Evolutionary conservation across 2,888 invertebrate genomes (phyloP), one percentile per base, ranked within the genome.

Genomic region (Euzetes globulus): DNA sequence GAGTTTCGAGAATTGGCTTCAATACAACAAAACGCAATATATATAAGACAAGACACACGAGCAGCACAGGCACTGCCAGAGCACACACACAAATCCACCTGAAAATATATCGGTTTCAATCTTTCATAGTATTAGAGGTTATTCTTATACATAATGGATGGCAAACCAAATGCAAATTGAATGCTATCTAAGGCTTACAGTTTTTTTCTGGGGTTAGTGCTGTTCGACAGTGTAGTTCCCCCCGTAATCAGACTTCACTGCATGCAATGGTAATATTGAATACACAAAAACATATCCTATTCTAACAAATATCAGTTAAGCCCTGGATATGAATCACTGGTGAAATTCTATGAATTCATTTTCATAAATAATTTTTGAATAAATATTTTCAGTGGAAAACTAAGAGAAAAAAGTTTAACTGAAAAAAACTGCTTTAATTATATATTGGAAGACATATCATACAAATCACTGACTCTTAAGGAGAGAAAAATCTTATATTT

Each of bases 241-340:
- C 65, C 68, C 68, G 19, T 19, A 68, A 68, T 68, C 68, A 68
- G 68, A 68, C 68, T 68, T 68, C 68, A 68, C 68, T 68, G 68
- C 45, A 68, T 68, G 17, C n/a, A 37, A 29, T 68, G 45, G 17
- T 19, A 37, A 68, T 19, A 68, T 41, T 15, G 41, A 9, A 41
- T 41, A 37, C n/a, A 27, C 29, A 41, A 17, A 9, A 25, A 27
- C 41, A 41, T 41, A 41, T 41, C 41, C n/a, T 22, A 11, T 60
- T 41, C 41, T 13, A 25, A 52, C 52, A 22, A 52, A 52, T 41
- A 41, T 41, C 41, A 41, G 41, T 41, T 41, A 41, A 41, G 41
- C 41, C 41, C 11, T n/a, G 19, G 19, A 52, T 52, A 52, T 52
- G 52, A 52, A 52, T 22, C 25, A 52, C 19, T 52, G 19, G 13